Percentiles rank a stretch among this genome's conserved stretches.
These are phyloP conservation scores for Temnothorax ravouxi DNA, from an alignment of 2,888 invertebrate species.

Conservation along the genomic window DNA sequence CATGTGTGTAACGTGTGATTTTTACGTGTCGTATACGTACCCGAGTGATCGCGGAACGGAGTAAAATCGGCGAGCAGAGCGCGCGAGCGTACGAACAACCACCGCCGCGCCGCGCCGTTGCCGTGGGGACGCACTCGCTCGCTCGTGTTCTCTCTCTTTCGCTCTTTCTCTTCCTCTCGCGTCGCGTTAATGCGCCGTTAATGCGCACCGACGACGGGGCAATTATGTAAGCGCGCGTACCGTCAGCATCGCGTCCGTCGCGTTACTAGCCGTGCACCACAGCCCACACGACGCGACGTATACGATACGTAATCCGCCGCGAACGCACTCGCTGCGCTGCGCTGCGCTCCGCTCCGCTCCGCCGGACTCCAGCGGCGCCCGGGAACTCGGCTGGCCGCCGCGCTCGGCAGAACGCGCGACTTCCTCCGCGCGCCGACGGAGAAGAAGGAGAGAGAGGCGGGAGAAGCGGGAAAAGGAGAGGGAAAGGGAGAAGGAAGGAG, in stretches of 20 bases:
- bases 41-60: constrained; percentile 2
- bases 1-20: neutral
- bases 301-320: constrained; percentile 1
- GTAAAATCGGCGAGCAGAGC: constrained; percentile 4
- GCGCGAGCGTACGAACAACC: constrained; percentile 9
- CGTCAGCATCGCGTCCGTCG: constrained; percentile 38
- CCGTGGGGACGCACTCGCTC: constrained; percentile 61
- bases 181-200: constrained; percentile 65
- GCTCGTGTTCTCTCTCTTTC: neutral
- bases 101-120: neutral
- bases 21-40: constrained; percentile 36
- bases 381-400: constrained; percentile 15
- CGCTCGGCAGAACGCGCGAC: neutral
- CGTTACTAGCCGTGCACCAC: neutral
- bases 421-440: constrained; percentile 33
- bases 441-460: constrained; percentile 17
- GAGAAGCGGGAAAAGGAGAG: neutral
- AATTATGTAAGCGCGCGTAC: constrained; percentile 78
- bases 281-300: neutral
- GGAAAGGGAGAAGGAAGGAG: constrained; percentile 5
- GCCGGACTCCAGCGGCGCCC: constrained; percentile 29
- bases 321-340: constrained; percentile 2
- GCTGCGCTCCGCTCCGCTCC: neutral
- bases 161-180: constrained; percentile 57
- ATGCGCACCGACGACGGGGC: constrained; percentile 62